phyloP scores from a whole-genome alignment of 2,888 invertebrate genomes.

The Leucophenga montana region DNA sequence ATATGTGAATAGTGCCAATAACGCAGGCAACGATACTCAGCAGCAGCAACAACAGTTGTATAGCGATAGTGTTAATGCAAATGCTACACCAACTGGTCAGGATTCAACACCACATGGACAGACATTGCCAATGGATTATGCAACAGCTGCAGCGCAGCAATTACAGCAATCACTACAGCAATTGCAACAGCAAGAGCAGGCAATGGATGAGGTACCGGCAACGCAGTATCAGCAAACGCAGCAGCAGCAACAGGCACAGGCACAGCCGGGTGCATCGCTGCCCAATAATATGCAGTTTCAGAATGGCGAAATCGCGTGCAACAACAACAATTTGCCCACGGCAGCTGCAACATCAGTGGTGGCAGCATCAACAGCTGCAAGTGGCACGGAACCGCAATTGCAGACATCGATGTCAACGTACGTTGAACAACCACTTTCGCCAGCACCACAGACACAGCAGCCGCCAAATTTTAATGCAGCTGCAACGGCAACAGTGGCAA shows the following conservation, averaged over 20 bases:
- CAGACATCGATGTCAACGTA: slow-evolving; percentile 35
- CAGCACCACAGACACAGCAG: slow-evolving; percentile 51
- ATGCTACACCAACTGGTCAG: slow-evolving; percentile 49
- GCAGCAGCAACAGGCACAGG: slow-evolving; percentile 69
- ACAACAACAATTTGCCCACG: slow-evolving; percentile 41
- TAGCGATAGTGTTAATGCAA: slow-evolving; percentile 72
- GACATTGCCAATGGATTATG: slow-evolving; percentile 71
- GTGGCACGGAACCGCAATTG: slow-evolving; percentile 33
- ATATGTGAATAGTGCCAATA: slow-evolving; percentile 44
- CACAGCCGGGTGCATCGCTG: slow-evolving; percentile 58
- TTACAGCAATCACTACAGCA: slow-evolving; percentile 69
- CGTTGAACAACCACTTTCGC: slow-evolving; percentile 51
- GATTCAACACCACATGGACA: slow-evolving; percentile 69
- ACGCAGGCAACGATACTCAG: slow-evolving; percentile 69
- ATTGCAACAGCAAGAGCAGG: slow-evolving; percentile 65
- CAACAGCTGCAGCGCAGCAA: slow-evolving; percentile 65
- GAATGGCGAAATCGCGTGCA: slow-evolving; percentile 50
- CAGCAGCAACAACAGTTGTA: slow-evolving; percentile 74
- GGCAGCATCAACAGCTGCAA: slow-evolving; percentile 30
- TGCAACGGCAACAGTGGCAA: slow-evolving; percentile 20
- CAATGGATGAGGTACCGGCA: slow-evolving; percentile 51
- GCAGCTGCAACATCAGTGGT: slow-evolving; percentile 36
- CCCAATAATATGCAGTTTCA: slow-evolving; percentile 61
- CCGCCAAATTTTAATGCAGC: slow-evolving; percentile 22
- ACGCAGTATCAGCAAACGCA: slow-evolving; percentile 64